Evolutionary conservation across 2,888 invertebrate genomes (phyloP), one percentile per base, ranked within the genome.

Genomic region (Anaspis maculata): DNA sequence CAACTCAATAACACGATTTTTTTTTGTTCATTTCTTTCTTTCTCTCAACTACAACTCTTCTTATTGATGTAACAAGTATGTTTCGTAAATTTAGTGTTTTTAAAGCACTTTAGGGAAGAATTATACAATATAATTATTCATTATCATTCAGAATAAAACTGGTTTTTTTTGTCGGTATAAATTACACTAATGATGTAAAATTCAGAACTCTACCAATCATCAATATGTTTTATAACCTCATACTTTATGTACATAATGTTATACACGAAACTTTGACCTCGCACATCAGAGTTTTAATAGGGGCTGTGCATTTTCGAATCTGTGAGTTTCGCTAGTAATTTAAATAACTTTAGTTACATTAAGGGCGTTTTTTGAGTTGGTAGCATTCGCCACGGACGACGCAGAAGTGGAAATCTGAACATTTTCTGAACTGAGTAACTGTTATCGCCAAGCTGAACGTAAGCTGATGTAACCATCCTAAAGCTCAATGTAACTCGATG

Each of bases 31-130:
- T n/a, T n/a, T n/a, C n/a, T n/a, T n/a, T n/a, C n/a, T n/a, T n/a
- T n/a, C n/a, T n/a, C n/a, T n/a, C n/a, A n/a, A n/a, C n/a, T 27
- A 24, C 10, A 42, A 42, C 28, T 28, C 40, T 41, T 32, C 27
- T 35, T 41, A 39, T 37, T 44, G 41, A 46, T 48, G 42, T 44
- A 45, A 46, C 43, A 43, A 43, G 42, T 48, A 42, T 39, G 31
- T 39, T 34, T 48, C 44, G 41, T 51, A 51, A 51, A 45, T 52
- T 51, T 48, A 52, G 52, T 61, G 57, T 62, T 60, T 62, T 60
- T 65, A 65, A 65, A 64, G 65, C 65, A 65, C 65, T 65, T 63
- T 62, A 64, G 65, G 65, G 65, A 64, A 65, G 64, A 64, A 64
- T 64, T 60, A 57, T 57, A 59, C 64, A 64, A 64, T 60, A 57